Conservation (phyloP, 2,888 invertebrate species). For the Eristalis intricaria region DNA sequence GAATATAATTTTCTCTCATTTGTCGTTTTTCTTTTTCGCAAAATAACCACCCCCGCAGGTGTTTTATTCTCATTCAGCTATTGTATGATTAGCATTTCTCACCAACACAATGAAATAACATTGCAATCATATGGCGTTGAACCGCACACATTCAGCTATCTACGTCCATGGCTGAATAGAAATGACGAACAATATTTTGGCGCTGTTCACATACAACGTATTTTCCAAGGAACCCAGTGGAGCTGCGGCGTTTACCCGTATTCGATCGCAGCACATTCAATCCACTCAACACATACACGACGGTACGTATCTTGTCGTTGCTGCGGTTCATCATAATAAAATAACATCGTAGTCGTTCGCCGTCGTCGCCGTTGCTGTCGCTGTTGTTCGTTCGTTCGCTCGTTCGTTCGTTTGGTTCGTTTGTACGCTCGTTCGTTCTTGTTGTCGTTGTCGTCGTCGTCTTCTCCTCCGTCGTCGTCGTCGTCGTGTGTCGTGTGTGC, state of each 20-base stretch:
- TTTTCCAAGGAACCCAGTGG: conserved; percentile 74
- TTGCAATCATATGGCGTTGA: conserved; percentile 69
- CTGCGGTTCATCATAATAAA: conserved; percentile 40
- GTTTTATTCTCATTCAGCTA: conserved; percentile 37
- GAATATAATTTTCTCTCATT: background rate
- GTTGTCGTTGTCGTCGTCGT: conserved; percentile 10
- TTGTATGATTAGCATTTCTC: background rate
- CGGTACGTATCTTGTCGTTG: conserved; percentile 65
- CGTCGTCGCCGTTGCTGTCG: conserved; percentile 57
- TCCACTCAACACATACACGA: conserved; percentile 73
- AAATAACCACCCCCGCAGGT: conserved; percentile 16
- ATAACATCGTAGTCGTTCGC: conserved; percentile 40
- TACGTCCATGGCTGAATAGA: conserved; percentile 56
- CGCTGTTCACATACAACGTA: conserved; percentile 71
- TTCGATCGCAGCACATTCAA: conserved; percentile 74
- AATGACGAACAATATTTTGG: conserved; percentile 71
- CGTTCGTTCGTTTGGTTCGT: conserved; percentile 12
- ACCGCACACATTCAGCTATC: conserved; percentile 68
- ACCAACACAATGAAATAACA: conserved; percentile 36
- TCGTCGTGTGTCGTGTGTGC: conserved; percentile 45
- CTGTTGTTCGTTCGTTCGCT: conserved; percentile 33
- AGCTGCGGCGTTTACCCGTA: conserved; percentile 75
- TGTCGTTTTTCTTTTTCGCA: background rate
- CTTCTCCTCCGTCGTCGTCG: conserved; percentile 29
- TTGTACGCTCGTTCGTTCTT: conserved; percentile 49